These are phyloP conservation scores for Pristiophorus japonicus DNA, from an alignment of 2,113 vertebrate genomes.

Conservation along the genomic window DNA sequence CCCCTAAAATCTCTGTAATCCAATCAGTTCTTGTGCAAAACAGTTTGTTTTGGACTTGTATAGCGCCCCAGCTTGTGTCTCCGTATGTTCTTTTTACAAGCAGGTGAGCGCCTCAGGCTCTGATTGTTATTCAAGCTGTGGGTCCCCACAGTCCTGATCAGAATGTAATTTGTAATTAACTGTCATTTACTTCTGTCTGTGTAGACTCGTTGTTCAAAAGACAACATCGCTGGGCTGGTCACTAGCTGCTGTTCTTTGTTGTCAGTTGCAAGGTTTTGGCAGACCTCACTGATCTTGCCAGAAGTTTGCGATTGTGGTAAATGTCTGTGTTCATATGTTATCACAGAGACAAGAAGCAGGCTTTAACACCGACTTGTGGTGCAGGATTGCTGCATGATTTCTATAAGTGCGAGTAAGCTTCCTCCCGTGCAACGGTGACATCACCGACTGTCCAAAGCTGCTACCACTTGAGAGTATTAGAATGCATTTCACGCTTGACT, in stretches of 20 bases:
- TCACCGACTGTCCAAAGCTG: slow-evolving; percentile 68
- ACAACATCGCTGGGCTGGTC: slow-evolving; percentile 58
- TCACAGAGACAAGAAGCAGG: slow-evolving; percentile 74
- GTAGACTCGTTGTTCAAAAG: slow-evolving; percentile 67
- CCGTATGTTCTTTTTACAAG: slow-evolving; percentile 57
- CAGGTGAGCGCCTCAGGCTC: slow-evolving; percentile 76
- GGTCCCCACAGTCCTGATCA: slow-evolving; percentile 59
- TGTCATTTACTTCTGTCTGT: slow-evolving; percentile 72
- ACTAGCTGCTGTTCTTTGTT: slow-evolving; percentile 58
- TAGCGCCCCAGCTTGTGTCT: slow-evolving; percentile 61
- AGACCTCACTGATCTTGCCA: slow-evolving; percentile 51
- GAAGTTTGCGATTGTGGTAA: slow-evolving; percentile 43
- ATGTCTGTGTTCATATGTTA: slow-evolving; percentile 60
- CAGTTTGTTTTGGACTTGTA: slow-evolving; percentile 72
- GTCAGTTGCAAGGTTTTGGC: slow-evolving; percentile 55
- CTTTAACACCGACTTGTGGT: slow-evolving; percentile 65
- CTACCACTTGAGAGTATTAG: slow-evolving; percentile 73
- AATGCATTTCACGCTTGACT: slow-evolving; percentile 78
- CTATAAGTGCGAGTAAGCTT: slow-evolving; percentile 67
- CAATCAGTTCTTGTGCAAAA: slow-evolving; percentile 77
- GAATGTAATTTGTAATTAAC: slow-evolving; percentile 80
- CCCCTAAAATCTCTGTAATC: slow-evolving; percentile 73
- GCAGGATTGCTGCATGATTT: slow-evolving; percentile 64
- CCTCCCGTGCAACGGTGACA: slow-evolving; percentile 67
- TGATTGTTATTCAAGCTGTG: slow-evolving; percentile 68